phyloP scores from a whole-genome alignment of 2,113 vertebrate genomes.

The Strix aluco region DNA sequence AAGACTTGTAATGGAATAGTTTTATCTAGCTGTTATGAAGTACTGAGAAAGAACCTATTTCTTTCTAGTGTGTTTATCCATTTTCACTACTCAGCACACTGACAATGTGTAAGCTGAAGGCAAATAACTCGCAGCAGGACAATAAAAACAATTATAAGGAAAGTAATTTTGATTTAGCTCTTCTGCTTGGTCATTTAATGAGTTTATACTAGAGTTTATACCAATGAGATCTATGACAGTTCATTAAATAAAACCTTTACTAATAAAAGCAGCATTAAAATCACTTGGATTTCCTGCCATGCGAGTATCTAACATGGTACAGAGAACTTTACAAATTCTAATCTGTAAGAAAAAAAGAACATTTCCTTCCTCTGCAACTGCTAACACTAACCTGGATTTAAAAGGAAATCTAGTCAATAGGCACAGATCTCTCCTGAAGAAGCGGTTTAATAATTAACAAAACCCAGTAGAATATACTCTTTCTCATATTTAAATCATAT shows the following conservation, averaged over 20 bases:
- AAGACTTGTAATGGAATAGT: not conserved
- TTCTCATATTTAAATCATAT: not conserved
- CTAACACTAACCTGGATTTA: not conserved
- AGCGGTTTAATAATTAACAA: not conserved
- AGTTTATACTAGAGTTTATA: not conserved
- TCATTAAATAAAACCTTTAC: not conserved
- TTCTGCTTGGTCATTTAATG: not conserved
- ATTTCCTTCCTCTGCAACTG: not conserved
- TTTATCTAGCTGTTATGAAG: not conserved
- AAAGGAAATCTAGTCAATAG: not conserved
- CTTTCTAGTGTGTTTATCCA: not conserved
- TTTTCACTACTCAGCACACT: not conserved
- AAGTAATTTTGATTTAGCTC: not conserved
- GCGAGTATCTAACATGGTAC: not conserved
- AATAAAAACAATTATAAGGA: not conserved
- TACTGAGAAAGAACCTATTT: not conserved
- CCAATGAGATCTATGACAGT: not conserved
- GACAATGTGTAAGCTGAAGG: not conserved
- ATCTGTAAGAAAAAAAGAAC: not conserved
- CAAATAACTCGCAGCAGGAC: not conserved
- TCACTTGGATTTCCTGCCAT: not conserved
- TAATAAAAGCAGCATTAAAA: not conserved
- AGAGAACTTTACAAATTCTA: not conserved
- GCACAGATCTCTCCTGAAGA: not conserved
- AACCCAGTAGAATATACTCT: not conserved